A percentile compares a stretch with the other conserved stretches of the same genome.
phyloP scores from a whole-genome alignment of 2,797 vertebrate species.

The Sebastes miniatus region DNA sequence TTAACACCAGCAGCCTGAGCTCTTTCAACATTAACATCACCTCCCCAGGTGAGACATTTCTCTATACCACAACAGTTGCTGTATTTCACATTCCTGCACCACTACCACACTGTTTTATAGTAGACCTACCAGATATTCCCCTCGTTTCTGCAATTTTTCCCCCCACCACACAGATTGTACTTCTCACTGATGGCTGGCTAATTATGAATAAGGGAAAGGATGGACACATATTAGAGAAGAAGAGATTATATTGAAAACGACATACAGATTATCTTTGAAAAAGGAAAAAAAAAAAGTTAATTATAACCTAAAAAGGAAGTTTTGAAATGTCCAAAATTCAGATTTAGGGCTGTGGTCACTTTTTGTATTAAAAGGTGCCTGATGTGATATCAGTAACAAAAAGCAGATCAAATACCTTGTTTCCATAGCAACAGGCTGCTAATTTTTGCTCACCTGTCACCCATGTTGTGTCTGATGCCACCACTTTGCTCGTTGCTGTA shows the following conservation, averaged over 20 bases:
- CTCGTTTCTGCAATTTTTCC: background rate
- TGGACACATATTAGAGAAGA: background rate
- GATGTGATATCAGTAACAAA: background rate
- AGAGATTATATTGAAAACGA: background rate
- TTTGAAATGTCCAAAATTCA: background rate
- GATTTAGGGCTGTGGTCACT: background rate
- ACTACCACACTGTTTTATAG: background rate
- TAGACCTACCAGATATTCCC: background rate
- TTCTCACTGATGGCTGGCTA: background rate
- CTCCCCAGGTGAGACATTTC: conserved; percentile 62
- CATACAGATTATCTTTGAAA: background rate
- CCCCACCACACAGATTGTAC: background rate
- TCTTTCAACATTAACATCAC: conserved; percentile 62
- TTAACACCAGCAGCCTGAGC: conserved; percentile 65
- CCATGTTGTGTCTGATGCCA: background rate
- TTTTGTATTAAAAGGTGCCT: background rate
- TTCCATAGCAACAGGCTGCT: conserved; percentile 25
- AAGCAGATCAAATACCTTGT: conserved; percentile 7
- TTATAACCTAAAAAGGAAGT: background rate
- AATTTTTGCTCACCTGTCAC: background rate
- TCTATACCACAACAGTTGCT: background rate
- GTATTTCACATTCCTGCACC: background rate
- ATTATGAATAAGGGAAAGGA: background rate
- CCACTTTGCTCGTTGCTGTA: background rate
- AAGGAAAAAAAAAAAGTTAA: background rate